phyloP scores from a whole-genome alignment of 2,888 invertebrate genomes.

The Stictocephala bisonia region DNA sequence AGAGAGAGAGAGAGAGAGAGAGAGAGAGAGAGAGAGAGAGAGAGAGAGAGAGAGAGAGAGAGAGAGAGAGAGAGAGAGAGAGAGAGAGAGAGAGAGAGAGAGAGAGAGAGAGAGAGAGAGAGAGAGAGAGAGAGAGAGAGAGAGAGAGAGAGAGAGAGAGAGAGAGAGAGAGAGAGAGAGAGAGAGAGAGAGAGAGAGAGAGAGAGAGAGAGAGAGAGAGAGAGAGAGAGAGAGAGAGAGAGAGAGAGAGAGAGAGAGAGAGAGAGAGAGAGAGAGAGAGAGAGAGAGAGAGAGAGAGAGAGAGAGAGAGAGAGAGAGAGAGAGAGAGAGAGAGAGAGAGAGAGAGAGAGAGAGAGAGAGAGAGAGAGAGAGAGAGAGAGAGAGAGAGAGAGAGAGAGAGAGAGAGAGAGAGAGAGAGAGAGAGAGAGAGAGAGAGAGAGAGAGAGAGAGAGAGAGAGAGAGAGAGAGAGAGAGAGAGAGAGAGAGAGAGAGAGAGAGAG shows the following conservation, averaged over 20 bases:
- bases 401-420: conserved; percentile 2
- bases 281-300: conserved; percentile 27
- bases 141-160: not conserved
- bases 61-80: not conserved
- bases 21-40: not conserved
- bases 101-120: not conserved
- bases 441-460: not conserved
- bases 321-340: conserved; percentile 42
- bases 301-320: conserved; percentile 44
- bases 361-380: conserved; percentile 36
- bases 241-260: conserved; percentile 38
- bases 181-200: conserved; percentile 2
- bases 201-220: conserved; percentile 26
- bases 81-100: not conserved
- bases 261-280: not conserved
- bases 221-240: conserved; percentile 44
- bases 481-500: not conserved
- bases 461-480: not conserved
- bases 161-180: not conserved
- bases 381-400: conserved; percentile 12
- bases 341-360: conserved; percentile 38
- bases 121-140: not conserved
- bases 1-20: not conserved
- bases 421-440: conserved; percentile 1
- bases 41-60: not conserved